These are phyloP conservation scores for Plestiodon gilberti DNA, from an alignment of 2,113 vertebrate species.

Conservation along the genomic window DNA sequence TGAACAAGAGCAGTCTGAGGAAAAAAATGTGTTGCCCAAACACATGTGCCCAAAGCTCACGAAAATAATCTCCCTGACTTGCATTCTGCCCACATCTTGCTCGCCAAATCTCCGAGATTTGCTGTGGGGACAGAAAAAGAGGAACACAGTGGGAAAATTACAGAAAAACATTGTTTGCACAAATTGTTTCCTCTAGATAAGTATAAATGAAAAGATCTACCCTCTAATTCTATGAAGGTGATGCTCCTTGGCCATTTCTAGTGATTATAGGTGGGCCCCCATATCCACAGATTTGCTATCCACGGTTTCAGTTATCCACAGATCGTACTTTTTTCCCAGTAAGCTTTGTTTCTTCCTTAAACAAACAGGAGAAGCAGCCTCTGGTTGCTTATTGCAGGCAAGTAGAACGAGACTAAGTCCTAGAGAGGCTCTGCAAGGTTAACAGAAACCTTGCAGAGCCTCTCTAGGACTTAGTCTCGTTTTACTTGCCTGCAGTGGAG, in stretches of 20 bases:
- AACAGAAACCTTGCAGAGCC: too few relatives aligned
- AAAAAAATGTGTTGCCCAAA: not conserved
- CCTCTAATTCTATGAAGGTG: not conserved
- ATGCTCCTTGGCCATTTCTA: not conserved
- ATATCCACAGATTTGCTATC: too few relatives aligned
- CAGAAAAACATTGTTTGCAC: conserved; percentile 16
- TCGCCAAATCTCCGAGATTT: fast-evolving
- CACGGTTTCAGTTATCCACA: too few relatives aligned
- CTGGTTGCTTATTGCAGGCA: too few relatives aligned
- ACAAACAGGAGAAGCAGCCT: too few relatives aligned
- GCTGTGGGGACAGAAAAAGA: not conserved
- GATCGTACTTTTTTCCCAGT: too few relatives aligned
- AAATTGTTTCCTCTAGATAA: conserved; percentile 24
- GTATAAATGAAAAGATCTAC: not conserved
- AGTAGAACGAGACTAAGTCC: too few relatives aligned
- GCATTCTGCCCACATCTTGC: not conserved
- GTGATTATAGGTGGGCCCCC: too few relatives aligned
- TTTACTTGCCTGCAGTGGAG: too few relatives aligned
- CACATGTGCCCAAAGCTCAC: not conserved
- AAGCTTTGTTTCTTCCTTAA: too few relatives aligned
- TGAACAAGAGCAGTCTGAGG: not conserved
- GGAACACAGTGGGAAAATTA: not conserved
- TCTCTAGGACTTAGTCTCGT: too few relatives aligned
- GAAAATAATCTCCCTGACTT: not conserved
- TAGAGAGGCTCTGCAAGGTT: too few relatives aligned